phyloP scores from a whole-genome alignment of 2,113 vertebrate species.

The Oenanthe melanoleuca region DNA sequence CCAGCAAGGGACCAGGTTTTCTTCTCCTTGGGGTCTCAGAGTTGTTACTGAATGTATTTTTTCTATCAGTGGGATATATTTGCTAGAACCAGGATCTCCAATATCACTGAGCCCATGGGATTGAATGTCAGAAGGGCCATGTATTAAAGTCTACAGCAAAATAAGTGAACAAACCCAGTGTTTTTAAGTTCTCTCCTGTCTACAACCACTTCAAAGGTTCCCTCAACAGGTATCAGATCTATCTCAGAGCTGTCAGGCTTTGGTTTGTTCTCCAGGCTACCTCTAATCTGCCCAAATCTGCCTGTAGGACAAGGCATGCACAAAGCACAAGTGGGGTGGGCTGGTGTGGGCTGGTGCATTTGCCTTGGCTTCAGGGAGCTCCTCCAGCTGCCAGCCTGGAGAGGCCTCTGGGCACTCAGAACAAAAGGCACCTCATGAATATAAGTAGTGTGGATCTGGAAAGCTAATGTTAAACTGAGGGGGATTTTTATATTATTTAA shows the following conservation, averaged over 20 bases:
- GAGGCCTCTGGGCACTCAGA: neutral
- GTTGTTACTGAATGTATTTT: neutral
- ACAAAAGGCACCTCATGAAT: neutral
- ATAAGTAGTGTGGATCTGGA: neutral
- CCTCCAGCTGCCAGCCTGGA: neutral
- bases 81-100: neutral
- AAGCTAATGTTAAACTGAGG: neutral
- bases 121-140: neutral
- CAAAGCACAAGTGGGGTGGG: fast-evolving
- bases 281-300: neutral
- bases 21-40: neutral
- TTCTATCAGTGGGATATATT: neutral
- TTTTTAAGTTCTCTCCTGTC: neutral
- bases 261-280: neutral
- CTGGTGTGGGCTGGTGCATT: neutral
- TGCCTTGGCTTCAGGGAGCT: neutral
- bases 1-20: neutral
- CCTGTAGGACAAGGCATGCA: neutral
- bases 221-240: neutral
- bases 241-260: neutral
- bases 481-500: neutral
- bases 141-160: neutral
- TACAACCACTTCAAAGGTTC: neutral
- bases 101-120: neutral
- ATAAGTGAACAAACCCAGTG: neutral